These are phyloP conservation scores for Nesidiocoris tenuis DNA, from an alignment of 2,888 invertebrate genomes.

Conservation along the genomic window DNA sequence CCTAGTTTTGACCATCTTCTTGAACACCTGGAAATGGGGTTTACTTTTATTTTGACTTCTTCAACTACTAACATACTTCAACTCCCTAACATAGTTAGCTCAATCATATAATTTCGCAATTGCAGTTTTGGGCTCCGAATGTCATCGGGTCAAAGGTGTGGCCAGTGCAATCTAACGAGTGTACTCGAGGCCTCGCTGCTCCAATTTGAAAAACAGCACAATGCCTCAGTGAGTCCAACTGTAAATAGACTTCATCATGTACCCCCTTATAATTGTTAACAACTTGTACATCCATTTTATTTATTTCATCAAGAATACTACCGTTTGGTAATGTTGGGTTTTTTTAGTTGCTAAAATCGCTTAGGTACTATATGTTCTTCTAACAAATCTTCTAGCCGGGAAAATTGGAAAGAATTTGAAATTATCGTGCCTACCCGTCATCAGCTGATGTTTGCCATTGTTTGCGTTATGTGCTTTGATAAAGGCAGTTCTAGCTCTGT, in stretches of 20 bases:
- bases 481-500: too few species aligned
- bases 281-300: neutral
- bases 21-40: too few species aligned
- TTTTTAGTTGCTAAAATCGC: neutral
- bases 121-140: conserved; percentile 6
- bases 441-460: too few species aligned
- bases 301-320: neutral
- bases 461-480: too few species aligned
- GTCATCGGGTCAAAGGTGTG: conserved; percentile 11
- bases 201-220: conserved; percentile 9
- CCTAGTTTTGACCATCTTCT: too few species aligned
- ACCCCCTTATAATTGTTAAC: neutral
- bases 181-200: conserved; percentile 31
- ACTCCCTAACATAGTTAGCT: too few species aligned
- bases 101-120: neutral
- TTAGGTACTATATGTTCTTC: neutral
- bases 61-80: neutral
- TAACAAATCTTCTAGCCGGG: neutral
- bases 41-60: neutral
- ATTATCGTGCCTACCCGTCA: neutral
- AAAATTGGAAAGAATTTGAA: too few species aligned
- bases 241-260: neutral
- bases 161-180: conserved; percentile 39
- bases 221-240: conserved; percentile 35
- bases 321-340: neutral